phyloP scores from a whole-genome alignment of 1,140 invertebrate species.

The Drosophila fuyamai region DNA sequence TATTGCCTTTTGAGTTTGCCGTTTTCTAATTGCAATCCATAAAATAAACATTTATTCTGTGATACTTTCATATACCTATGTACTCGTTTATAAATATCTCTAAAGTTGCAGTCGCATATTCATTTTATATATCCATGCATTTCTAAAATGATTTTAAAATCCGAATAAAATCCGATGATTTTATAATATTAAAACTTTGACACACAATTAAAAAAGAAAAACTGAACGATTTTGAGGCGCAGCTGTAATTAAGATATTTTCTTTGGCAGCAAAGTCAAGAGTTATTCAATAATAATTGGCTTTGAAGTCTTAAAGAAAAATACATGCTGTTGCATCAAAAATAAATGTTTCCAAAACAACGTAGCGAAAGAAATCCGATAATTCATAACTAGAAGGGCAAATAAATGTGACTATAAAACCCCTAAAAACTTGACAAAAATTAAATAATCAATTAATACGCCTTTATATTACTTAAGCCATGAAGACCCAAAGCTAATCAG shows the following conservation, averaged over 20 bases:
- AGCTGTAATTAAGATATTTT: conserved; percentile 31
- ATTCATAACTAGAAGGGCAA: conserved; percentile 51
- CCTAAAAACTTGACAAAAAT: conserved; percentile 28
- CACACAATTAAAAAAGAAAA: conserved; percentile 63
- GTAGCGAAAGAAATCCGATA: conserved; percentile 49
- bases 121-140: conserved; percentile 72
- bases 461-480: conserved; percentile 26
- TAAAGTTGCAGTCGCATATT: conserved; percentile 65
- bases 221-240: conserved; percentile 27
- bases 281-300: conserved; percentile 21
- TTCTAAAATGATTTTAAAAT: conserved; percentile 81
- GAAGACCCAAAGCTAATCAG: conserved; percentile 33
- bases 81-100: conserved; percentile 39
- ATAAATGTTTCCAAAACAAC: conserved; percentile 27
- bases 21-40: conserved; percentile 40
- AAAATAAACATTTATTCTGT: conserved; percentile 29
- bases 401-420: conserved; percentile 49
- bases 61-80: conserved; percentile 30
- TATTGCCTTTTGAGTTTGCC: conserved; percentile 62
- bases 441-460: conserved; percentile 27
- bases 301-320: conserved; percentile 48
- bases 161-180: conserved; percentile 82
- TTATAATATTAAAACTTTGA: conserved; percentile 85
- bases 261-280: conserved; percentile 57
- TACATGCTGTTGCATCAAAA: conserved; percentile 47